These are phyloP conservation scores for Cheilosia variabilis DNA, from an alignment of 2,888 invertebrate genomes.

Conservation along the genomic window DNA sequence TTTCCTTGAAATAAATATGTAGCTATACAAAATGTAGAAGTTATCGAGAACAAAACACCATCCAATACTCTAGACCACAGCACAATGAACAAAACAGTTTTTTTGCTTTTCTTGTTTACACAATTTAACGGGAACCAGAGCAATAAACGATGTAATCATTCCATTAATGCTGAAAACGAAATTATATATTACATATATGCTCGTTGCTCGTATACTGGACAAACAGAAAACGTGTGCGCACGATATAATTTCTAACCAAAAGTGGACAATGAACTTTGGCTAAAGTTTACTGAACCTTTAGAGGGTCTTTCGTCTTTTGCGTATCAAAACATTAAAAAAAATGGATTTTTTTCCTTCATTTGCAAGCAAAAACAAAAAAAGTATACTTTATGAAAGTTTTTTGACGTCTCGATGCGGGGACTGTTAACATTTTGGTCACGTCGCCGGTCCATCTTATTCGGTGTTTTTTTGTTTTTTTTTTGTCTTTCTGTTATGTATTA, in stretches of 20 bases:
- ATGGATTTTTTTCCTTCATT: background rate
- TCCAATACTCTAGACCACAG: background rate
- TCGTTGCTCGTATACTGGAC: background rate
- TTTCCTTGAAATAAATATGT: too few species aligned
- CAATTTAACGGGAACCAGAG: conserved; percentile 20
- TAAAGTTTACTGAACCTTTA: conserved; percentile 56
- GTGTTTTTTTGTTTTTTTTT: conserved; percentile 19
- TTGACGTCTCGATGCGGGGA: conserved; percentile 33
- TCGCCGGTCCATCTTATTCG: conserved; percentile 5
- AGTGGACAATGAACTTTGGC: conserved; percentile 58
- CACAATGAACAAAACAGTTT: background rate
- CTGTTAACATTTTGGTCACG: conserved; percentile 48
- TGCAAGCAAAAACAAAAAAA: conserved; percentile 4
- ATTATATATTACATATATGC: background rate
- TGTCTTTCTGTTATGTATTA: background rate
- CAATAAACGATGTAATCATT: conserved; percentile 32
- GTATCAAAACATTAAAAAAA: conserved; percentile 47
- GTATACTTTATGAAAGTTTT: conserved; percentile 10
- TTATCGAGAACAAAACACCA: background rate
- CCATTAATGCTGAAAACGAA: conserved; percentile 21
- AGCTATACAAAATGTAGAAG: background rate
- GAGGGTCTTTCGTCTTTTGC: conserved; percentile 13
- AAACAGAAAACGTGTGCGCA: conserved; percentile 28
- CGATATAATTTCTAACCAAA: conserved; percentile 33
- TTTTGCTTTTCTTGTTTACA: background rate